Evolutionary conservation across 2,797 vertebrate genomes (phyloP).

Genomic region (Rhynchotus rufescens): DNA sequence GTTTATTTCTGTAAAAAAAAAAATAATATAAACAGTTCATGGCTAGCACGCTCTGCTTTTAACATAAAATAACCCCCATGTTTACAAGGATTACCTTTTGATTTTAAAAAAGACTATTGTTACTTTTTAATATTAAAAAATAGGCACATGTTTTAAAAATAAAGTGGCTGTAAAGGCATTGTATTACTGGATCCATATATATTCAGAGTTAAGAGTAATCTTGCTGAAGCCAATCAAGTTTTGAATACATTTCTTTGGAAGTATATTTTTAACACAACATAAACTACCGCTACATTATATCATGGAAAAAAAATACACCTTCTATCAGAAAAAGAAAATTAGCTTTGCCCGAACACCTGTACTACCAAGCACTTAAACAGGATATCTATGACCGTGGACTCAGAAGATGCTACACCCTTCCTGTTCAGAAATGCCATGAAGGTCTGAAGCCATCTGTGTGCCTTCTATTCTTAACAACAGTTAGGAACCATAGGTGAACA

Average conservation of each 20-base stretch:
- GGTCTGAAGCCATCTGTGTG: not conserved
- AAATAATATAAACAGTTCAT: not conserved
- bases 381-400: not conserved
- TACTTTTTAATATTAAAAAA: not conserved
- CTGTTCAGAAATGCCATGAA: not conserved
- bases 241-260: constrained; percentile 10
- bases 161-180: constrained; percentile 1
- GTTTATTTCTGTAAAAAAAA: not conserved
- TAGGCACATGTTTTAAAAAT: constrained; percentile 29
- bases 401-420: not conserved
- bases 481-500: not conserved
- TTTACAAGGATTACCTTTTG: not conserved
- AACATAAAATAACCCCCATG: not conserved
- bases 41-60: not conserved
- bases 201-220: not conserved
- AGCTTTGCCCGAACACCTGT: not conserved
- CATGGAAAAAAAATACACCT: not conserved
- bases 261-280: not conserved
- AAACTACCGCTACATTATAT: not conserved
- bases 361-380: not conserved
- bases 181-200: not conserved
- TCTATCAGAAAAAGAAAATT: not conserved
- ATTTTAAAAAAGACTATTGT: not conserved
- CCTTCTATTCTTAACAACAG: not conserved
- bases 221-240: not conserved